These are phyloP conservation scores for Conger conger DNA, from an alignment of 2,113 vertebrate species.

Conservation along the genomic window DNA sequence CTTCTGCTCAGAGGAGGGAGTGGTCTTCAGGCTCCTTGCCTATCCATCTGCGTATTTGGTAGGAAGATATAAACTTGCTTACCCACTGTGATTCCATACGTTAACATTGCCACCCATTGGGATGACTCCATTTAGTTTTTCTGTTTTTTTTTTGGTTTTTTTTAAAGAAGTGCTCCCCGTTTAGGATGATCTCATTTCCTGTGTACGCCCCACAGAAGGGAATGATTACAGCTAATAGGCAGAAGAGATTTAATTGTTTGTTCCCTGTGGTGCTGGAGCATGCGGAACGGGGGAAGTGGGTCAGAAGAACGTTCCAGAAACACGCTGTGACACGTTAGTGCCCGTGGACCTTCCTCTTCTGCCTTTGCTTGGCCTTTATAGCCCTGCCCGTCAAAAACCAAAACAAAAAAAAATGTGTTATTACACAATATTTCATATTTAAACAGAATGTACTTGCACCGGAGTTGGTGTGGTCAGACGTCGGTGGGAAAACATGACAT, in stretches of 20 bases:
- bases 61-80: too few relatives aligned
- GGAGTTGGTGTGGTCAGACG: background rate
- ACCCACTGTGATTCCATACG: too few relatives aligned
- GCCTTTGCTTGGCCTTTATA: background rate
- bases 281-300: slow-evolving; percentile 29
- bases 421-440: background rate
- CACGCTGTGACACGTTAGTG: slow-evolving; percentile 21
- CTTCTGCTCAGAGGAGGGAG: background rate
- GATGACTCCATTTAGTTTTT: background rate
- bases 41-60: background rate
- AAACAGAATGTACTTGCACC: background rate
- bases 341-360: slow-evolving; percentile 10
- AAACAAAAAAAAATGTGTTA: background rate
- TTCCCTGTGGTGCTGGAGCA: slow-evolving; percentile 30
- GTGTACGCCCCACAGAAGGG: background rate
- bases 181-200: background rate
- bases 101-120: background rate
- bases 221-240: slow-evolving; percentile 42
- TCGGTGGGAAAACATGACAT: too few relatives aligned
- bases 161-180: background rate
- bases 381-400: background rate
- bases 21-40: too few relatives aligned
- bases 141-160: background rate
- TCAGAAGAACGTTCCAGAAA: slow-evolving; percentile 28
- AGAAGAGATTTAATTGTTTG: slow-evolving; percentile 42